phyloP scores from a whole-genome alignment of 2,113 vertebrate genomes.

The Periophthalmodon schlosseri region DNA sequence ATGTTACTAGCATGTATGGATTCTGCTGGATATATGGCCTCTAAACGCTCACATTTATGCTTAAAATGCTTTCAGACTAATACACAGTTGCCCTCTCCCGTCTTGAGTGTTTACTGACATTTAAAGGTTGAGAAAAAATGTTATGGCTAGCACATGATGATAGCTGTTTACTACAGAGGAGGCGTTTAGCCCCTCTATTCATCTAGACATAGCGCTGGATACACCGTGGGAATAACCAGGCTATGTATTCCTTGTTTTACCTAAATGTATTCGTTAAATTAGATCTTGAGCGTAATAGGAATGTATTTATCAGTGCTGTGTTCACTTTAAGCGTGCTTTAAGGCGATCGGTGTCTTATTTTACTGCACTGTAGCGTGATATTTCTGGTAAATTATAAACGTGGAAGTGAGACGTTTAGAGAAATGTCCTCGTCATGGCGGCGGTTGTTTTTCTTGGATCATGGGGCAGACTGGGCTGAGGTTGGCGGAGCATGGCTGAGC shows the following conservation, averaged over 20 bases:
- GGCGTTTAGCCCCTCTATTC: slow-evolving; percentile 34
- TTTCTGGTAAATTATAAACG: slow-evolving; percentile 23
- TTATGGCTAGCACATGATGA: slow-evolving; percentile 50
- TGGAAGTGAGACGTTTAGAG: slow-evolving; percentile 10
- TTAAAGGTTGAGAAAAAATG: slow-evolving; percentile 48
- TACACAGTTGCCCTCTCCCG: rapidly evolving
- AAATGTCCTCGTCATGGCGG: slow-evolving; percentile 17
- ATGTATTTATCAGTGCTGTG: slow-evolving; percentile 26
- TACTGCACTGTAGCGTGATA: slow-evolving; percentile 17
- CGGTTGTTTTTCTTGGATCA: slow-evolving; percentile 19
- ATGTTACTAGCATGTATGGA: slow-evolving; percentile 64
- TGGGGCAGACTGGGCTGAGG: background rate
- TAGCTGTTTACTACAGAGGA: slow-evolving; percentile 73
- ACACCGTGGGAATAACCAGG: background rate
- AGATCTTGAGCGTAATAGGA: too few relatives aligned
- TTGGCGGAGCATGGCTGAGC: slow-evolving; percentile 39
- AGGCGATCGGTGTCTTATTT: background rate
- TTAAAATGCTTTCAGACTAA: background rate
- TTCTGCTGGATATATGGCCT: slow-evolving; percentile 15
- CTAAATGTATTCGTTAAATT: background rate
- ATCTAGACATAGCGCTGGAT: background rate
- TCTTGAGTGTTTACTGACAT: background rate
- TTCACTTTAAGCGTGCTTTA: slow-evolving; percentile 60
- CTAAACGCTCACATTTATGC: background rate
- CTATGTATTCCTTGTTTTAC: background rate